These are phyloP conservation scores for Delphinapterus leucas DNA, from an alignment of 2,113 vertebrate genomes.

Conservation along the genomic window DNA sequence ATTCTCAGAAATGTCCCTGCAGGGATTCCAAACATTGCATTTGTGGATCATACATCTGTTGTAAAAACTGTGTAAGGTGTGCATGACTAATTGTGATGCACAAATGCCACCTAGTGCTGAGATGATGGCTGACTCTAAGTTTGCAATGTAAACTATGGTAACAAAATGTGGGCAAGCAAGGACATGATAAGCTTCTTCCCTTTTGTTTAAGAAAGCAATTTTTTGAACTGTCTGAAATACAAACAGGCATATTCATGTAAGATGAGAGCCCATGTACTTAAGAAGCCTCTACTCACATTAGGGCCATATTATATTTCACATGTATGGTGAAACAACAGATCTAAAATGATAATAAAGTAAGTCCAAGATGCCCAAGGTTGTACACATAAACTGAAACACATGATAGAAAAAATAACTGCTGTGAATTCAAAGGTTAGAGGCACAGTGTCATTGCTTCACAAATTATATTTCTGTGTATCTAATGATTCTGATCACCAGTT, in stretches of 20 bases:
- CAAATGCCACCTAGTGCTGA: slow-evolving; percentile 70
- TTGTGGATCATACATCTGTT: neutral
- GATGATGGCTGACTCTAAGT: neutral
- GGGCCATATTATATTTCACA: neutral
- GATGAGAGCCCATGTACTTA: neutral
- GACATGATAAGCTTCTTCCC: neutral
- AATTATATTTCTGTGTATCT: neutral
- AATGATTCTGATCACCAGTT: neutral
- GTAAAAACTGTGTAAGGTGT: neutral
- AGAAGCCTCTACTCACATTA: neutral
- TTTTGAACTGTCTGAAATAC: neutral
- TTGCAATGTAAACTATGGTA: neutral
- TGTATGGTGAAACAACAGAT: neutral
- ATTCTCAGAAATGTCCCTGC: neutral
- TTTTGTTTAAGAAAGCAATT: slow-evolving; percentile 28
- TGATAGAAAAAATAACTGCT: neutral
- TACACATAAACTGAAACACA: neutral
- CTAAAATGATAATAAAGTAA: slow-evolving; percentile 12
- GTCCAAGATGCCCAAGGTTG: neutral
- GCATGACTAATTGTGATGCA: neutral
- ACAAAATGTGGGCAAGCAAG: neutral
- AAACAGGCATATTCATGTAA: neutral
- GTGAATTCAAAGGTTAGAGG: neutral
- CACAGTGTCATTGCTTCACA: neutral
- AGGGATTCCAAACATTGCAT: neutral